phyloP scores from a whole-genome alignment of 2,888 invertebrate species.

The Aporophyla nigra region DNA sequence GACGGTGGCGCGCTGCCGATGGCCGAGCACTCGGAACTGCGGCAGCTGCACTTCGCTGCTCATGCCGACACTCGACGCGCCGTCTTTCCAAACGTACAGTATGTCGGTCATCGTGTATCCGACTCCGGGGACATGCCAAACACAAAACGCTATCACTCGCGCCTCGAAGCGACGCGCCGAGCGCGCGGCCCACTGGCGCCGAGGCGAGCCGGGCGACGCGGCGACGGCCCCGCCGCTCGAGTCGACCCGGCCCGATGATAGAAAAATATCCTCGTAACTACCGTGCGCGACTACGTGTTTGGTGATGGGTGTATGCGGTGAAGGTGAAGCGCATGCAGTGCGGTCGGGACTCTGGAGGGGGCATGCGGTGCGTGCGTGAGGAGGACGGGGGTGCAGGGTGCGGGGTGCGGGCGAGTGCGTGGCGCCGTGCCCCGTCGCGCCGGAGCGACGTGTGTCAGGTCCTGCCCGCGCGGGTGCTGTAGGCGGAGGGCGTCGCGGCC shows the following conservation, averaged over 20 bases:
- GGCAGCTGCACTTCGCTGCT: slow-evolving; percentile 98
- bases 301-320: slow-evolving; percentile 29
- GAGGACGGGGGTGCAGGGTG: slow-evolving; percentile 37
- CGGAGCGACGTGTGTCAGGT: slow-evolving; percentile 46
- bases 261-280: slow-evolving; percentile 71
- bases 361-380: slow-evolving; percentile 23
- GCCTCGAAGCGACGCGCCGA: slow-evolving; percentile 71
- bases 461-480: slow-evolving; percentile 63
- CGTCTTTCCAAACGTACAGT: slow-evolving; percentile 98
- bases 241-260: slow-evolving; percentile 70
- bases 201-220: slow-evolving; percentile 57
- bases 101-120: slow-evolving; percentile 99
- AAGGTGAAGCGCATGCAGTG: slow-evolving; percentile 56
- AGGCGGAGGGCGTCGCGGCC: slow-evolving; percentile 59
- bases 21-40: slow-evolving; percentile 99
- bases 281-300: slow-evolving; percentile 59
- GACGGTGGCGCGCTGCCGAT: slow-evolving; percentile 98
- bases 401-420: slow-evolving; percentile 45
- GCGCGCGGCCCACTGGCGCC: slow-evolving; percentile 53
- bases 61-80: slow-evolving; percentile 98
- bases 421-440: slow-evolving; percentile 64
- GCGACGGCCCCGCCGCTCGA: slow-evolving; percentile 49
- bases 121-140: slow-evolving; percentile 93
- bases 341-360: slow-evolving; percentile 3
- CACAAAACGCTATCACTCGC: slow-evolving; percentile 84